Conservation (phyloP, 2,888 invertebrate species). For the Chesias legatella region DNA sequence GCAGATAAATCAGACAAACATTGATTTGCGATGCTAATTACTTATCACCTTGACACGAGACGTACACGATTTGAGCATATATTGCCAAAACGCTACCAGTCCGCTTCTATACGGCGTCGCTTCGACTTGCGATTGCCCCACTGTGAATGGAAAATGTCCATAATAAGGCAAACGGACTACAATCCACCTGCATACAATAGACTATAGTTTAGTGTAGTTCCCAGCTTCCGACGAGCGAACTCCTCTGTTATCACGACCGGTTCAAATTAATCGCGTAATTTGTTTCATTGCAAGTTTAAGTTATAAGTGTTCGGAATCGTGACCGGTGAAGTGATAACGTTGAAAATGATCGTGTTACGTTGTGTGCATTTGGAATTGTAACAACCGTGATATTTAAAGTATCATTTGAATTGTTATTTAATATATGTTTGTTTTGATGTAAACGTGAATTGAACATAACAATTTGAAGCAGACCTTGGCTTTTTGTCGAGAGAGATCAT, state of each 20-base stretch:
- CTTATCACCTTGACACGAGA: slow-evolving; percentile 54
- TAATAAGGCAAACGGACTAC: slow-evolving; percentile 70
- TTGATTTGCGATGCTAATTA: slow-evolving; percentile 53
- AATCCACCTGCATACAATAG: slow-evolving; percentile 80
- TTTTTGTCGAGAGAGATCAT: slow-evolving; percentile 46
- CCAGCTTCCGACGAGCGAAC: slow-evolving; percentile 73
- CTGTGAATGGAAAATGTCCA: slow-evolving; percentile 74
- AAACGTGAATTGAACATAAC: slow-evolving; percentile 32
- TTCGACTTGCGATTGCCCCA: slow-evolving; percentile 53
- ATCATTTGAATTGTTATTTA: slow-evolving; percentile 18
- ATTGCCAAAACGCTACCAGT: slow-evolving; percentile 38
- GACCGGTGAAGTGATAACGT: slow-evolving; percentile 36
- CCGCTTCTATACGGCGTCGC: slow-evolving; percentile 14
- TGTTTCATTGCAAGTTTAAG: slow-evolving; percentile 7
- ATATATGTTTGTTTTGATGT: slow-evolving; percentile 22
- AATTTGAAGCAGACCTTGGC: slow-evolving; percentile 40
- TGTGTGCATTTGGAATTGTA: slow-evolving; percentile 14
- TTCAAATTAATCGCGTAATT: slow-evolving; percentile 25
- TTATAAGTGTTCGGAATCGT: slow-evolving; percentile 24
- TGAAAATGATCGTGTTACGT: slow-evolving; percentile 31
- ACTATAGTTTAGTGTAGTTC: slow-evolving; percentile 69
- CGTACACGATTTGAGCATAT: slow-evolving; percentile 44
- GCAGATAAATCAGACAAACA: slow-evolving; percentile 36
- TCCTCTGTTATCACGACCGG: slow-evolving; percentile 44
- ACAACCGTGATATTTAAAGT: slow-evolving; percentile 23